Evolutionary conservation across 2,888 invertebrate species (phyloP).

Genomic region (Yponomeuta evonymella): DNA sequence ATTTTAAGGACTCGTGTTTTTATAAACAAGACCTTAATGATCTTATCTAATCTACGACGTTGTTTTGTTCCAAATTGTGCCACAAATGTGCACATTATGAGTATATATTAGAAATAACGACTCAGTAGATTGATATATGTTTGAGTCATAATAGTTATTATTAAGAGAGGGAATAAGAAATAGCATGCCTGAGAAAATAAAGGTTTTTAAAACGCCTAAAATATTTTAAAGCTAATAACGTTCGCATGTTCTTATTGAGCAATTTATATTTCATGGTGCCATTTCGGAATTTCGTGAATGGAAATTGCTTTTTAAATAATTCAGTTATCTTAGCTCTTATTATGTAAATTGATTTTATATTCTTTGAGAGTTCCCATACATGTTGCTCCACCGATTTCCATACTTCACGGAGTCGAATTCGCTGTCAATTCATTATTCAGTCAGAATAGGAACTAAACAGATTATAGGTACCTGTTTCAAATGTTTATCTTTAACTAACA

Average conservation of each 20-base stretch:
- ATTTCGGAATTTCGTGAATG: constrained; percentile 36
- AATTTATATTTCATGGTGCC: constrained; percentile 12
- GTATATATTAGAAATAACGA: too few relatives aligned
- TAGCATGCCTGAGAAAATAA: neutral
- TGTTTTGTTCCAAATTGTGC: too few relatives aligned
- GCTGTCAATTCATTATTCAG: constrained; percentile 26
- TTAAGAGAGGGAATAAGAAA: too few relatives aligned
- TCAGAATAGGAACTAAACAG: neutral
- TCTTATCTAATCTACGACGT: too few relatives aligned
- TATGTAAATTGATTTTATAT: constrained; percentile 39
- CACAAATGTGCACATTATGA: too few relatives aligned
- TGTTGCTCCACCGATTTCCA: constrained; percentile 36
- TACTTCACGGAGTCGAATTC: constrained; percentile 47
- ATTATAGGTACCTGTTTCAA: neutral
- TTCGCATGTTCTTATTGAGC: constrained; percentile 3
- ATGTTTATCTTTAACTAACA: neutral
- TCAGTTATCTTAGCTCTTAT: constrained; percentile 37
- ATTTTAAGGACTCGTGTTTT: too few relatives aligned
- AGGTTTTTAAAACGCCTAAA: neutral
- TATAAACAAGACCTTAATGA: too few relatives aligned
- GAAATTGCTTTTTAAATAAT: constrained; percentile 39
- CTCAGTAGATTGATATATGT: too few relatives aligned
- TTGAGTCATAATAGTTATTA: too few relatives aligned
- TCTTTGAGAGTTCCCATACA: constrained; percentile 21
- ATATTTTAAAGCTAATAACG: neutral